Percentiles rank a stretch among this genome's conserved stretches.
phyloP scores from a whole-genome alignment of 1,140 invertebrate genomes.

The Drosophila kohkoa region DNA sequence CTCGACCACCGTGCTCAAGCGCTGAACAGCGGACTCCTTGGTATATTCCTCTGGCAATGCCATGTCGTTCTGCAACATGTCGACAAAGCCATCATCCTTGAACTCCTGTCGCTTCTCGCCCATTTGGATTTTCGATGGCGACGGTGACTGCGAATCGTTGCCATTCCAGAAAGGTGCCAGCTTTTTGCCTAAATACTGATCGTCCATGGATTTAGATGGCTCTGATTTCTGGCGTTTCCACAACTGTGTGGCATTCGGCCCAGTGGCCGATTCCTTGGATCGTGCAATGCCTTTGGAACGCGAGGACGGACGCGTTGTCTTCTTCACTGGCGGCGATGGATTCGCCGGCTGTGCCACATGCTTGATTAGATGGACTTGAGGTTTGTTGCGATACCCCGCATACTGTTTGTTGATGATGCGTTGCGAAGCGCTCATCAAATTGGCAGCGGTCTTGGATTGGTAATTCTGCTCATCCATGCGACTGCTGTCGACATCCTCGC shows the following conservation, averaged over 20 bases:
- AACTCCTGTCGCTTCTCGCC: not conserved
- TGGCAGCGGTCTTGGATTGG: conserved; percentile 1
- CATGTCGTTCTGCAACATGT: conserved; percentile 1
- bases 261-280: not conserved
- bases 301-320: not conserved
- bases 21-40: conserved; percentile 54
- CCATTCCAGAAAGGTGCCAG: not conserved
- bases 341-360: conserved; percentile 7
- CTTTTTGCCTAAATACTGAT: not conserved
- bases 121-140: not conserved
- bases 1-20: conserved; percentile 6
- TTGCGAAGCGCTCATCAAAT: conserved; percentile 58
- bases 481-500: not conserved
- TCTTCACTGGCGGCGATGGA: conserved; percentile 9
- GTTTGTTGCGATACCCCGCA: conserved; percentile 2
- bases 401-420: conserved; percentile 48
- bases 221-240: not conserved
- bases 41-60: conserved; percentile 31
- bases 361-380: not conserved
- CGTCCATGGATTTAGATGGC: not conserved
- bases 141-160: not conserved
- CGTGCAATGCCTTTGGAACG: not conserved
- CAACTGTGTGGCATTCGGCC: not conserved
- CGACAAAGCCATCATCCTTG: not conserved
- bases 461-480: conserved; percentile 50